Conservation (phyloP, 2,797 vertebrate genomes). For the Acanthornis magna region DNA sequence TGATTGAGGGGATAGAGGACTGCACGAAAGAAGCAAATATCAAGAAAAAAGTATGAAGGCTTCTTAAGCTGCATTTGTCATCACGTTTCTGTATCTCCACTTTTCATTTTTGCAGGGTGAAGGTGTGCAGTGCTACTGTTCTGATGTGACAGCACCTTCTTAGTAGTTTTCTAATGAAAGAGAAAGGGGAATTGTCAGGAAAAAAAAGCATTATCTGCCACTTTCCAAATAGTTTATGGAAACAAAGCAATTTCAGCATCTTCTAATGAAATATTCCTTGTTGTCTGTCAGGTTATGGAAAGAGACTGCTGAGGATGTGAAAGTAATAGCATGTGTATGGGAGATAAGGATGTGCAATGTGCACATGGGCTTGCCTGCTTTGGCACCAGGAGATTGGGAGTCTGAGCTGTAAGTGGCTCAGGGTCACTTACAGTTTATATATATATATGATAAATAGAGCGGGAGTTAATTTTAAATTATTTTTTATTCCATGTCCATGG, state of each 20-base stretch:
- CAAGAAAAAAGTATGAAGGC: background rate
- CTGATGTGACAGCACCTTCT: background rate
- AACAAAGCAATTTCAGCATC: background rate
- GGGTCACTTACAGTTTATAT: background rate
- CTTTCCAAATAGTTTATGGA: background rate
- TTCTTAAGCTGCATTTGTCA: background rate
- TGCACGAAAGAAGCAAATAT: background rate
- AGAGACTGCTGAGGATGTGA: background rate
- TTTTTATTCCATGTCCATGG: background rate
- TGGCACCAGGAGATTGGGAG: background rate
- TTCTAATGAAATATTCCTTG: background rate
- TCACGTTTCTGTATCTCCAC: background rate
- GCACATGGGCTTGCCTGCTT: fast-evolving
- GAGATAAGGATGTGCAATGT: background rate
- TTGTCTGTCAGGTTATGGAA: background rate
- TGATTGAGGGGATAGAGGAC: background rate
- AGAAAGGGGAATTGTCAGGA: background rate
- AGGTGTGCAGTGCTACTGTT: background rate
- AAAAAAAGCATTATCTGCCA: background rate
- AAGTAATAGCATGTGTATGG: background rate
- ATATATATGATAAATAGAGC: too few relatives aligned
- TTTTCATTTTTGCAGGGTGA: background rate
- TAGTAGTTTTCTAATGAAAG: background rate
- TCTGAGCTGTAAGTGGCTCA: background rate
- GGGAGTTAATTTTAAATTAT: background rate